Evolutionary conservation across 2,113 vertebrate genomes (phyloP).

Genomic region (Coregonus clupeaformis): DNA sequence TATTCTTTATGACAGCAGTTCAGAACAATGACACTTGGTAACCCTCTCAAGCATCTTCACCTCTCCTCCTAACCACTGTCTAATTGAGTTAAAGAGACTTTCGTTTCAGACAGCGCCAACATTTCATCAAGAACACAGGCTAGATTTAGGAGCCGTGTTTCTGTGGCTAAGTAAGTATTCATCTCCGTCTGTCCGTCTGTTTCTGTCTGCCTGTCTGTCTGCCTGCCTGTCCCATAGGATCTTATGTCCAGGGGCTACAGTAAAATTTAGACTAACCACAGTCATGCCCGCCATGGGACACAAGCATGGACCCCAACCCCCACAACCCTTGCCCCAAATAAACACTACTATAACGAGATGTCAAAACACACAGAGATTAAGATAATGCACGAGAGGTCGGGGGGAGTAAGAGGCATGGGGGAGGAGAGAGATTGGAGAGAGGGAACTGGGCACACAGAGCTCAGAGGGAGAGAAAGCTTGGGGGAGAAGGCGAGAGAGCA

Average conservation of each 20-base stretch:
- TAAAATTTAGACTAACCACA: conserved; percentile 33
- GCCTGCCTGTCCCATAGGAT: neutral
- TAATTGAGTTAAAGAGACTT: conserved; percentile 12
- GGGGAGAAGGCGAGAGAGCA: neutral
- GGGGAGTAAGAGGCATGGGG: neutral
- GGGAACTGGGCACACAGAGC: conserved; percentile 5
- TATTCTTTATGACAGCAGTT: neutral
- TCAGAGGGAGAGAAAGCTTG: conserved; percentile 21
- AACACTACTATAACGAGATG: conserved; percentile 36
- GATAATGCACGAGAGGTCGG: conserved; percentile 12
- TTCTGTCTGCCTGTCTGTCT: neutral
- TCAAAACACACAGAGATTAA: conserved; percentile 43
- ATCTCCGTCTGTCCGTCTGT: conserved; percentile 24
- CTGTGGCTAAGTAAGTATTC: neutral
- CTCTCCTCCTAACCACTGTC: neutral
- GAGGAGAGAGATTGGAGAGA: neutral
- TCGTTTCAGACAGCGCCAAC: conserved; percentile 2
- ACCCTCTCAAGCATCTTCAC: neutral
- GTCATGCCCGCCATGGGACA: conserved; percentile 34
- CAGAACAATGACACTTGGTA: neutral
- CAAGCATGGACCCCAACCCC: conserved; percentile 29
- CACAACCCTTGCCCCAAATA: conserved; percentile 17
- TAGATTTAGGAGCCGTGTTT: conserved; percentile 23
- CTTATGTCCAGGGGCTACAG: conserved; percentile 1
- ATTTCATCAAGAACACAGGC: conserved; percentile 15